Evolutionary conservation across 2,888 invertebrate species (phyloP), one percentile per base, ranked within the genome.

Genomic region (Erebia epiphron): DNA sequence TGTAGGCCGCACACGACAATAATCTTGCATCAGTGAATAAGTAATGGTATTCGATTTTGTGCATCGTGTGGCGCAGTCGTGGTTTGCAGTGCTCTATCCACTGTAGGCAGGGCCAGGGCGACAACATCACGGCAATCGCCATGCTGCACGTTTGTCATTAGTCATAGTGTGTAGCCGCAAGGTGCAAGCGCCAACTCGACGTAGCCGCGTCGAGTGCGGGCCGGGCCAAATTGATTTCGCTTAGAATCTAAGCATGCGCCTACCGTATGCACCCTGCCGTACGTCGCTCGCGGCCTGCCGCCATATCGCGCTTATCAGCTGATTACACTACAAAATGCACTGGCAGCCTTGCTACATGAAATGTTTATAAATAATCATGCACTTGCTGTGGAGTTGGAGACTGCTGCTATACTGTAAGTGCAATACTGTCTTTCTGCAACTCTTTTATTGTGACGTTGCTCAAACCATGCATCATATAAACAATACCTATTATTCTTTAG

Each of bases 11-110:
- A 86, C 85, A 87, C 85, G 86, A 88, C 86, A 86, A 86, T 90
- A 91, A 90, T 91, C 89, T 91, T 88, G 86, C 86, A 87, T 85
- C 82, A 82, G 86, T 90, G 85, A 90, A 89, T 90, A 86, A 85
- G 84, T 90, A 87, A 91, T 90, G 83, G 82, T 82, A 83, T 91
- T 91, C 87, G 90, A 90, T 90, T 86, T 89, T 87, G 87, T 91
- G 91, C 90, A 90, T 86, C 83, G 87, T 84, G 83, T 83, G 83
- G 86, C 86, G 89, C 88, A 89, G 89, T 80, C 84, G 86, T 86
- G 82, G 82, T 83, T 71, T 72, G 68, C 74, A 76, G 76, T 35
- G 35, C 35, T 35, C 35, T 35, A 35, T 80, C 68, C 66, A 63
- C 43, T 70, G 71, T 74, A 11, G 18, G 69, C 74, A 26, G 56